Evolutionary conservation across 2,113 vertebrate genomes (phyloP), one percentile per base, ranked within the genome.

Genomic region (Pangasianodon gigas): DNA sequence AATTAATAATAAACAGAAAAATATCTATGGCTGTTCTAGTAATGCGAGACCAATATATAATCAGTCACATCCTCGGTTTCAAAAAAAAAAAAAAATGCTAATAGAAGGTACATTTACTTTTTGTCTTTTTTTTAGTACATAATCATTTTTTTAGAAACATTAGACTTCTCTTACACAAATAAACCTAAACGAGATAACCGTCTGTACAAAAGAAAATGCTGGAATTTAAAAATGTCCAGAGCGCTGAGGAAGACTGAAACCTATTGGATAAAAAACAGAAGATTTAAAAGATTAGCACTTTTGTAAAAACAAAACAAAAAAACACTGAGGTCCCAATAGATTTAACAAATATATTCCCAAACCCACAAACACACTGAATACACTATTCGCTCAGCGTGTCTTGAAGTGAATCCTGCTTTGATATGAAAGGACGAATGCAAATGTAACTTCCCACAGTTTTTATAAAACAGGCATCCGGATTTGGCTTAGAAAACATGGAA

Each of bases 101-200:
- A 96, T 92, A 96, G 94, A 95, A 96, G 95, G 94, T 96, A 96
- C 94, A 95, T 93, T 95, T 96, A 95, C 94, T 95, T 96, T 96
- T 95, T 95, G 93, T 94, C 92, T 94, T 89, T 96, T 95, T 96
- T 96, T 96, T 96, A 97, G 96, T 97, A 96, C 95, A 96, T 95
- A 95, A 94, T 94, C 90, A 95, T 95, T 96, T 91, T 89, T 89
- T 96, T 95, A 95, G 94, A 95, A 96, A 95, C 94, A 94, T 95
- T 96, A 95, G 94, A 95, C 93, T 93, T 91, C 89, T 96, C 94
- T 95, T 93, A 94, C 95, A 93, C 95, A 96, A 95, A 89, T 91
- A 94, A 56, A 96, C 93, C 95, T 96, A 96, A 95, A 93, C 92
- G 93, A 93, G 94, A 94, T 92, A 94, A 96, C 94, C 90, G 92